These are phyloP conservation scores for Catharus fuscescens DNA, from an alignment of 2,113 vertebrate species.

Conservation along the genomic window DNA sequence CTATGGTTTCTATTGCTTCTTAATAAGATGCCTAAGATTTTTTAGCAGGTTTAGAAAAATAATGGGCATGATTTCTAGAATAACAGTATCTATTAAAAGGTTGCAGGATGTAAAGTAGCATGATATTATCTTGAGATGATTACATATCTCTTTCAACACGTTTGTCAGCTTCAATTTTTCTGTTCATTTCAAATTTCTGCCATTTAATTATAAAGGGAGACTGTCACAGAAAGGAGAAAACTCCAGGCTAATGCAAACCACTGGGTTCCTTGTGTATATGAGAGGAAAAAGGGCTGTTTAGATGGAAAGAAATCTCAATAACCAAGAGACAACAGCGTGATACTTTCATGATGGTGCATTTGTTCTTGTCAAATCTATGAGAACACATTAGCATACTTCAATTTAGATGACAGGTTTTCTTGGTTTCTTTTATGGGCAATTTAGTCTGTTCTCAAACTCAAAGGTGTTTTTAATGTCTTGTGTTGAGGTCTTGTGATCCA, in stretches of 20 bases:
- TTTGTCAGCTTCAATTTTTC: slow-evolving; percentile 53
- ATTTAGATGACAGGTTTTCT: not conserved
- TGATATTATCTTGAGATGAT: not conserved
- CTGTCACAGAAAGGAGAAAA: slow-evolving; percentile 5
- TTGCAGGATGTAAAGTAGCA: not conserved
- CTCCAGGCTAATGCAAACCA: not conserved
- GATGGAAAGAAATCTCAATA: slow-evolving; percentile 2
- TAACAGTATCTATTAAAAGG: not conserved
- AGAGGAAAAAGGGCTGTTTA: not conserved
- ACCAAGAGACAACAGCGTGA: not conserved
- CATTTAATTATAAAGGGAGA: slow-evolving; percentile 16
- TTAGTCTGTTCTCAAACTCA: not conserved
- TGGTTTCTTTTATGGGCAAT: not conserved
- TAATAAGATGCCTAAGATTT: not conserved
- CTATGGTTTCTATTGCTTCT: not conserved
- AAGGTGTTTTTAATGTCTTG: not conserved
- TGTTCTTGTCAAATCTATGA: not conserved
- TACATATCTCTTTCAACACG: slow-evolving; percentile 1
- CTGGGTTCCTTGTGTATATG: not conserved
- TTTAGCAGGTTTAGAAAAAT: slow-evolving; percentile 58
- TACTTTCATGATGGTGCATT: not conserved
- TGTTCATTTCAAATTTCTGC: slow-evolving; percentile 22
- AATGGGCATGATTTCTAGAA: slow-evolving; percentile 30
- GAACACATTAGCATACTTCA: not conserved
- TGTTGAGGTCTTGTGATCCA: not conserved